phyloP scores from a whole-genome alignment of 23 tunicate species.

The Trididemnum miniatum region DNA sequence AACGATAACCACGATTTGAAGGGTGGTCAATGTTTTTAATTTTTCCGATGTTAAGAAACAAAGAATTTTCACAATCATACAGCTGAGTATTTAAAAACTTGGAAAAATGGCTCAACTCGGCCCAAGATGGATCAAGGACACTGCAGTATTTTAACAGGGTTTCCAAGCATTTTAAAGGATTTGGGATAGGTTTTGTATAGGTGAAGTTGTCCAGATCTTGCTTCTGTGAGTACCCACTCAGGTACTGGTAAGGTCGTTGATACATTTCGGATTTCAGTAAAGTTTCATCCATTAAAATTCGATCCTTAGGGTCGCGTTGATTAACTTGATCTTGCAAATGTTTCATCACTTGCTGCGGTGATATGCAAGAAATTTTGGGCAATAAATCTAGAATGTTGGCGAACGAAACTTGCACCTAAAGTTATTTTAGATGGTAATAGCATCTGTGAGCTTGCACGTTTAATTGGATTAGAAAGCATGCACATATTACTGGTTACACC shows the following conservation, averaged over 20 bases:
- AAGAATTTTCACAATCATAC: conserved; percentile 58
- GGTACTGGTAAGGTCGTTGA: conserved; percentile 73
- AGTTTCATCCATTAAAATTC: conserved; percentile 41
- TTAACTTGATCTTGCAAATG: background rate
- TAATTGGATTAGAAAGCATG: no score
- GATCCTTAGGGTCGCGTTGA: background rate
- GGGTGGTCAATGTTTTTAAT: background rate
- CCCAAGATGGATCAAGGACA: conserved; percentile 57
- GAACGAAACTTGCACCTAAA: conserved; percentile 8
- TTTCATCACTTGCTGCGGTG: conserved; percentile 25
- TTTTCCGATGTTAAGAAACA: conserved; percentile 17
- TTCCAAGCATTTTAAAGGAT: conserved; percentile 42
- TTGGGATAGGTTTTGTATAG: conserved; percentile 15
- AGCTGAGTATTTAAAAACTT: conserved; percentile 57
- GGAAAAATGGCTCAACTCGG: conserved; percentile 54
- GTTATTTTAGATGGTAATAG: background rate
- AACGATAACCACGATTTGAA: conserved; percentile 11
- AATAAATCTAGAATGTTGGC: conserved; percentile 35
- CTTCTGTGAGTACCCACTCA: background rate
- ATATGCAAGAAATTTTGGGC: conserved; percentile 26
- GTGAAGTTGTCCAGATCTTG: conserved; percentile 50
- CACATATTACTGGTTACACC: no score
- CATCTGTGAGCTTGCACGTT: no score
- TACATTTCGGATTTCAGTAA: conserved; percentile 35
- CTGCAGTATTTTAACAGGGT: conserved; percentile 50